phyloP scores from a whole-genome alignment of 37 sponge, comb jelly and placozoan species.

The Oopsacas minuta region DNA sequence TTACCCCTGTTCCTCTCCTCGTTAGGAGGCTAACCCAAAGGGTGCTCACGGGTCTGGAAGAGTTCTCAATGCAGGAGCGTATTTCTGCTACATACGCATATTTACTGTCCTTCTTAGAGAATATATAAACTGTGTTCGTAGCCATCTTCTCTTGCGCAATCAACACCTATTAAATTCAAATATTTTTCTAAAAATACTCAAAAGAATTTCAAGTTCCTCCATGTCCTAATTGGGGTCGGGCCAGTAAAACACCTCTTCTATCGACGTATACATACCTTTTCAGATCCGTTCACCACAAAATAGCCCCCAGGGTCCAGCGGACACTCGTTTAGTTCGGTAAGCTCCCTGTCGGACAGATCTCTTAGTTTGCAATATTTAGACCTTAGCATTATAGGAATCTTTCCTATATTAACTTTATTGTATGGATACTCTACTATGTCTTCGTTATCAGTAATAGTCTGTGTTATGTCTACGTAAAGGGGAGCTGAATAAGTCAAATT shows the following conservation, averaged over 20 bases:
- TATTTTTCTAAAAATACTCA: too few species aligned
- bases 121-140: slow-evolving; percentile 94
- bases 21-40: slow-evolving; percentile 96
- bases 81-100: slow-evolving; percentile 96
- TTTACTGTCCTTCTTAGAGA: slow-evolving; percentile 96
- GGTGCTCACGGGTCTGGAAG: slow-evolving; percentile 91
- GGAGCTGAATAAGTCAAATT: slow-evolving; percentile 97
- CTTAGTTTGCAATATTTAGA: slow-evolving; percentile 93
- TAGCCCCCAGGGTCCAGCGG: slow-evolving; percentile 99
- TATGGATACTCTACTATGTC: slow-evolving; percentile 42
- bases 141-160: slow-evolving; percentile 99
- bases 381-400: slow-evolving; percentile 97
- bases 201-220: too few species aligned
- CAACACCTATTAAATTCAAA: too few species aligned
- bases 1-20: slow-evolving; percentile 62
- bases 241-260: too few species aligned
- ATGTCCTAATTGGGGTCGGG: too few species aligned
- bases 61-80: slow-evolving; percentile 97
- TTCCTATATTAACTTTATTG: slow-evolving; percentile 89
- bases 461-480: slow-evolving; percentile 92
- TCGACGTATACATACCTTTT: too few species aligned
- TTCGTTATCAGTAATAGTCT: slow-evolving; percentile 57
- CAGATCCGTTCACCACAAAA: slow-evolving; percentile 96
- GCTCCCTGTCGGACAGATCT: slow-evolving; percentile 83
- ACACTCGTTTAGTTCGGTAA: slow-evolving; percentile 97